Evolutionary conservation across 2,797 vertebrate genomes (phyloP).

Genomic region (Lemur catta): DNA sequence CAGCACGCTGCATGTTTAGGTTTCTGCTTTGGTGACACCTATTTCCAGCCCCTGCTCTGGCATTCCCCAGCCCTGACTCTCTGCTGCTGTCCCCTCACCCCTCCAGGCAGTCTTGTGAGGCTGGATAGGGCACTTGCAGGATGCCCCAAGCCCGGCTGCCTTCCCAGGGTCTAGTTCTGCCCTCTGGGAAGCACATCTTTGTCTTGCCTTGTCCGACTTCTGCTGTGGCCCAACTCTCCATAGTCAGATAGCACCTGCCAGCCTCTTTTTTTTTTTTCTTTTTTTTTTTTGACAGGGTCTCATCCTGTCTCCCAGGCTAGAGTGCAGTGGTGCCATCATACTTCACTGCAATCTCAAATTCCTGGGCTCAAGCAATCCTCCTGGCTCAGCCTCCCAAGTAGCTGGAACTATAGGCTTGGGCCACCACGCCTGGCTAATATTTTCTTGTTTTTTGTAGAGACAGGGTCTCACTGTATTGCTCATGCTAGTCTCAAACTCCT

Average conservation of each 20-base stretch:
- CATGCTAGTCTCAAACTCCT: no score
- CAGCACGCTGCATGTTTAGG: not conserved
- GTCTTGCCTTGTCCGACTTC: not conserved
- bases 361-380: no score
- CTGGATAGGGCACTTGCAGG: not conserved
- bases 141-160: not conserved
- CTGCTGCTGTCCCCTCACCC: not conserved
- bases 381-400: no score
- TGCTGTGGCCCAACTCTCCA: not conserved
- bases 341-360: no score
- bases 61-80: not conserved
- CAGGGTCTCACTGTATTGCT: no score
- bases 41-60: not conserved
- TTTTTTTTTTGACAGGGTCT: no score
- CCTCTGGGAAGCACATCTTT: not conserved
- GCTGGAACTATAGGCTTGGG: no score
- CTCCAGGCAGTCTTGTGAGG: not conserved
- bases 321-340: no score
- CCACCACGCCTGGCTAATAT: no score
- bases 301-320: no score
- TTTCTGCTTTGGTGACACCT: not conserved
- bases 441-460: no score
- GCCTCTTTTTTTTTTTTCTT: not conserved
- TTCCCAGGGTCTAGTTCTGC: not conserved
- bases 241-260: not conserved